phyloP scores from a whole-genome alignment of 1,140 invertebrate genomes.

The Pectinophora gossypiella region DNA sequence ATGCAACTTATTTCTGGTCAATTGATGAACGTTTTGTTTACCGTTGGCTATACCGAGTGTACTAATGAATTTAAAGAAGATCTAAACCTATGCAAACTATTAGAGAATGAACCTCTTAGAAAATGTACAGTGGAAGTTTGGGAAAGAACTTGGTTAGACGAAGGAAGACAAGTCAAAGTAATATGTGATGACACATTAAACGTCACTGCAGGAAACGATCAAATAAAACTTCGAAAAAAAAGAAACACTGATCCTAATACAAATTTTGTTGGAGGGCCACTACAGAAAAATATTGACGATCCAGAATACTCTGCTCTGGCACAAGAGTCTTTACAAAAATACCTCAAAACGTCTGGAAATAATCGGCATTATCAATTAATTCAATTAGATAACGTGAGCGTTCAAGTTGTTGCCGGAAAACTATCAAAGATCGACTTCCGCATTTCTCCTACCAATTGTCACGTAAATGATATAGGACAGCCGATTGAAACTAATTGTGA shows the following conservation, averaged over 20 bases:
- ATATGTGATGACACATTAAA: constrained; percentile 49
- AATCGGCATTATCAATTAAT: not conserved
- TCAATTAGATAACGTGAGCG: no score
- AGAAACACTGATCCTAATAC: not conserved
- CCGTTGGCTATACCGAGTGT: constrained; percentile 72
- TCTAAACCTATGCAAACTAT: constrained; percentile 30
- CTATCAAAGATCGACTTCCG: no score
- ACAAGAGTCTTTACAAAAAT: constrained; percentile 5
- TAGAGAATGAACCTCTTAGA: constrained; percentile 37
- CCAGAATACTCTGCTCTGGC: not conserved
- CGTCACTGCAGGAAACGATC: constrained; percentile 18
- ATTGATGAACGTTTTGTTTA: constrained; percentile 67
- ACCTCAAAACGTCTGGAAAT: not conserved
- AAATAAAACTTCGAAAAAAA: constrained; percentile 10
- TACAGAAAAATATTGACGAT: not conserved
- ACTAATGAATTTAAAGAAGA: constrained; percentile 21
- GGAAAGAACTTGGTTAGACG: constrained; percentile 78
- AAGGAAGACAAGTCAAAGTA: constrained; percentile 63
- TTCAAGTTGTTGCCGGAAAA: no score
- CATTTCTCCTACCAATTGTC: no score
- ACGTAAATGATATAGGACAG: no score
- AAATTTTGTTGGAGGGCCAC: no score
- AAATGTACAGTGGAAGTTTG: constrained; percentile 75
- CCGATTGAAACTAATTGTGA: no score
- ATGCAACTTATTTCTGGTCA: constrained; percentile 40